Evolutionary conservation across 1,140 invertebrate genomes (phyloP), one percentile per base, ranked within the genome.

Genomic region (Lordiphosa mommai): DNA sequence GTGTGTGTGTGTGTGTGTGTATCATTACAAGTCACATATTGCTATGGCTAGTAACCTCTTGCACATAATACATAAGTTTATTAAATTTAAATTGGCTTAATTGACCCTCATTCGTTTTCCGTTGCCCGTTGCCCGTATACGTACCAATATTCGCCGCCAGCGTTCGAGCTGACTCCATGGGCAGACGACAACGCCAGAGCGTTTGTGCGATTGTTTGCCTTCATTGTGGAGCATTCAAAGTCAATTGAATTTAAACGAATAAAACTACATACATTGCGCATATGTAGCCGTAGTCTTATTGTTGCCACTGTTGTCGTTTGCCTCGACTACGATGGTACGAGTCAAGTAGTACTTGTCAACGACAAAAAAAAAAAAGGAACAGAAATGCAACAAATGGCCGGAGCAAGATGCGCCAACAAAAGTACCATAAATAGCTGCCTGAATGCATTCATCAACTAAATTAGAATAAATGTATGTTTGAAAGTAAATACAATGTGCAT

Each of bases 31-130:
- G 27, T 40, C 57, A 46, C 63, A 57, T 66, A 56, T 70, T 70
- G 68, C 57, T 52, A 36, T 72, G 77, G 77, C 77, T 82, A 76
- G 77, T 82, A 82, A 86, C 72, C 72, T 86, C 71, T 85, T 85
- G 72, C 68, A 77, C 79, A 84, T 85, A 80, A 84, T 85, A 84
- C 79, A 84, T 79, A 84, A 77, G 79, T 84, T 87, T 87, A 87
- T 87, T 87, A 87, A 87, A 87, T 87, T 87, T 87, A 87, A 87
- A 87, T 87, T 87, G 84, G 79, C 84, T 87, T 87, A 87, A 87
- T 87, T 87, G 84, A 87, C 84, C 84, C 84, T 82, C 82, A 82
- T 77, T 84, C 79, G 73, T 85, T 77, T 84, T 84, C 79, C 72
- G 73, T 73, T 80, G 72, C 70, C 56, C 66, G 32, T 12, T 66